Base-by-base conservation (phyloP, 2,888 invertebrate species). In the Theretra japonica region DNA sequence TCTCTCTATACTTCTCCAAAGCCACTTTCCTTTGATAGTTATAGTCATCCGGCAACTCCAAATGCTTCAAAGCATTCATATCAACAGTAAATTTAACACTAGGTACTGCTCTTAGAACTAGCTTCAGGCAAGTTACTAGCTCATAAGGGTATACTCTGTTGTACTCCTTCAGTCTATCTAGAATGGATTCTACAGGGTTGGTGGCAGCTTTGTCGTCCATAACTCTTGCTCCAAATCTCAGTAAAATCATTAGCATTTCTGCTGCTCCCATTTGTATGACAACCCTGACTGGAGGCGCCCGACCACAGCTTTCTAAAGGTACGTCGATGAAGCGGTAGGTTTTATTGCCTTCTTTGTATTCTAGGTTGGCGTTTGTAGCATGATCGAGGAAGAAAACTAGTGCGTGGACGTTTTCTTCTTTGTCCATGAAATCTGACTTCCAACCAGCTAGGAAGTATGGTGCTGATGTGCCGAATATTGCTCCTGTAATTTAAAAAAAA, bases 401-500 rank as follows among this genome's bases (percentile, higher is more conserved):
- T 0, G 97, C 98, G 73, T 96, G 95, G 0, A 97, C 91, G 80
- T 97, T 97, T 83, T 98, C 98, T 83, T 97, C 97, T 86, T 96
- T 95, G 83, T 96, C 96, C 77, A 95, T 95, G 83, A 97, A 98
- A 87, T 98, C 98, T 77, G 98, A 97, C 83, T 97, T 97, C 98
- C 98, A 98, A 5, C 98, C 98, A 0, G 97, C 97, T 76, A 98
- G 93, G 78, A 97, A 97, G 82, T 97, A 97, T 0, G 98, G 97
- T 2, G 97, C 97, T 82, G 96, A 95, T 48, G 96, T 96, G 0
- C 98, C 98, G 80, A 98, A 97, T 75, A 98, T 95, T 15, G 98
- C 97, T 4, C 98, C 98, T 82, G 96, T 88, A 86, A 97, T 95
- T n/a, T n/a, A n/a, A 71, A 60, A 65, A 48, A 15, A 33, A 11